A percentile compares a stretch with the other conserved stretches of the same genome.
These are phyloP conservation scores for Phataginus tetradactyla DNA, from an alignment of 2,797 vertebrate genomes.

Conservation along the genomic window DNA sequence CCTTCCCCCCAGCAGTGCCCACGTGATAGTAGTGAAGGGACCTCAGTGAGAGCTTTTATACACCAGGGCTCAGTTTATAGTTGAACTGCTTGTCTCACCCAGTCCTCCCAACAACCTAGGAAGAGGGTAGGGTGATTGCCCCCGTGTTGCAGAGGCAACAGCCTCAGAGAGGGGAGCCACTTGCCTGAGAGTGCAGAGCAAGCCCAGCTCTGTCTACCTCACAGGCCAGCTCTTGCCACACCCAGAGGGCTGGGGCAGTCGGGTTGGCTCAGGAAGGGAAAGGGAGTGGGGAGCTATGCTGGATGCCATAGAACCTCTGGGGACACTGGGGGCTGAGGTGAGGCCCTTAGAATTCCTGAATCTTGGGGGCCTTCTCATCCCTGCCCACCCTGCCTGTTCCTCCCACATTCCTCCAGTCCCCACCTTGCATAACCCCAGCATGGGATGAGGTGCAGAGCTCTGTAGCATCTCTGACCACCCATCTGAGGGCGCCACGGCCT, in stretches of 20 bases:
- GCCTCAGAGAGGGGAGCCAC: neutral
- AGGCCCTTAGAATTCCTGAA: neutral
- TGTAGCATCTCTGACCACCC: neutral
- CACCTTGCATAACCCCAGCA: neutral
- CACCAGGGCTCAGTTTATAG: constrained; percentile 2
- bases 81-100: neutral
- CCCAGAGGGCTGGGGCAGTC: neutral
- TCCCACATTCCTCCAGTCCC: neutral
- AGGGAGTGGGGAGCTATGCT: neutral
- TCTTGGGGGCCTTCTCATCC: neutral
- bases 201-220: neutral
- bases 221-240: neutral
- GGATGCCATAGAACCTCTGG: neutral
- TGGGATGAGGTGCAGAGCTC: neutral
- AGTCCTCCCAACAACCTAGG: neutral
- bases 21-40: constrained; percentile 44
- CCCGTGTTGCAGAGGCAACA: neutral
- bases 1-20: neutral
- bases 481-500: neutral
- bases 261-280: neutral
- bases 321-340: neutral
- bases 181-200: neutral
- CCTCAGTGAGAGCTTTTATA: constrained; percentile 1
- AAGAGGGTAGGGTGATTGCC: neutral
- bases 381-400: neutral